Conservation (phyloP, 1,140 invertebrate species). For the Pseudomyrmex pallidus region DNA sequence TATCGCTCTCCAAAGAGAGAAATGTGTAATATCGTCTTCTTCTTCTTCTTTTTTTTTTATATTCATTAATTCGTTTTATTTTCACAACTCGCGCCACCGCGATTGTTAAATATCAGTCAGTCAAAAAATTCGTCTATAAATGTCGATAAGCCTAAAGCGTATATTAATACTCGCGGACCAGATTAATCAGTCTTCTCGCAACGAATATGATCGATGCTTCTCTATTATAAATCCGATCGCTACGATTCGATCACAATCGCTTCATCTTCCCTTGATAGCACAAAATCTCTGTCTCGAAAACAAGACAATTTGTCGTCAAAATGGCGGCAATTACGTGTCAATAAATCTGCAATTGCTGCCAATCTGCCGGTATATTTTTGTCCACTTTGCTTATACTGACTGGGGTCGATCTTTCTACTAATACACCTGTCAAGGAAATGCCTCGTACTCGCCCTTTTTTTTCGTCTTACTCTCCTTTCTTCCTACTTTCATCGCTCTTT, state of each 20-base stretch:
- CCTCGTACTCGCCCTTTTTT: constrained; percentile 44
- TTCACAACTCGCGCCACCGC: background rate
- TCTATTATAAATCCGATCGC: background rate
- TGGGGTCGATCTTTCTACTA: background rate
- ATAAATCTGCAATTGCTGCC: too few species aligned
- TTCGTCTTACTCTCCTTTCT: background rate
- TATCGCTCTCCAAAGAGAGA: background rate
- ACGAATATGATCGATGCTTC: background rate
- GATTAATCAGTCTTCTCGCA: constrained; percentile 40
- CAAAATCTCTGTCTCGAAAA: too few species aligned
- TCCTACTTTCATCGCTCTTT: constrained; percentile 54
- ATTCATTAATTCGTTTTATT: background rate
- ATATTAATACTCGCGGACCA: background rate
- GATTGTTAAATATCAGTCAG: background rate
- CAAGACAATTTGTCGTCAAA: too few species aligned
- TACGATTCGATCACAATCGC: constrained; percentile 8
- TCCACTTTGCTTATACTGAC: too few species aligned
- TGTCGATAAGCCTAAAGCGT: constrained; percentile 33
- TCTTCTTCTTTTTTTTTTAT: background rate
- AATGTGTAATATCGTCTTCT: background rate
- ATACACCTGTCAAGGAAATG: constrained; percentile 28
- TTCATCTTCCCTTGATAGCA: too few species aligned
- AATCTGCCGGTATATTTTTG: too few species aligned
- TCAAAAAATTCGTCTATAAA: constrained; percentile 28
- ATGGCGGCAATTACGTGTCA: too few species aligned